These are phyloP conservation scores for Drosophila subobscura DNA, from an alignment of 1,140 invertebrate species.

Conservation along the genomic window DNA sequence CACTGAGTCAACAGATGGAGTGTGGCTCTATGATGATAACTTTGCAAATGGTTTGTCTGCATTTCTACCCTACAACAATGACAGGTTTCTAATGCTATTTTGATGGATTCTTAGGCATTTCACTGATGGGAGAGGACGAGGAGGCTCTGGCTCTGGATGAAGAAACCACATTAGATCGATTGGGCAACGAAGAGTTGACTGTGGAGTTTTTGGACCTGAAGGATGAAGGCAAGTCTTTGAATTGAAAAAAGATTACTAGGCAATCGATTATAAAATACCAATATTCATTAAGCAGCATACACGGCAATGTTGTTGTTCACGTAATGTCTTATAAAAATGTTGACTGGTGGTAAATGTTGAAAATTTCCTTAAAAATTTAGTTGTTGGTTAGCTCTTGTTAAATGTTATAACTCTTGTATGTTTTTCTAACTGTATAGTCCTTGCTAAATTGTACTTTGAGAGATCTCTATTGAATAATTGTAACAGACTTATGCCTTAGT, in stretches of 20 bases:
- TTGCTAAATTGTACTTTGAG: no score
- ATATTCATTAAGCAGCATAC: neutral
- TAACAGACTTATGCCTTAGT: no score
- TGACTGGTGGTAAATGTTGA: no score
- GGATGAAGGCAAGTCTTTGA: slow-evolving; percentile 58
- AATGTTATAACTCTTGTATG: no score
- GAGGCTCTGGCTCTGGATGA: slow-evolving; percentile 30
- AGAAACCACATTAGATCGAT: slow-evolving; percentile 40
- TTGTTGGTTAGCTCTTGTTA: no score
- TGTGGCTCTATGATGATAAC: slow-evolving; percentile 76
- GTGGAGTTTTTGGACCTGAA: slow-evolving; percentile 73
- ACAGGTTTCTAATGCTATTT: neutral
- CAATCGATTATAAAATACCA: neutral
- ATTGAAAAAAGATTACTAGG: neutral
- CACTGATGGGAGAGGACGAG: slow-evolving; percentile 35
- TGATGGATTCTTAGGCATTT: slow-evolving; percentile 38
- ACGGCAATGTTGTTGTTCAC: no score
- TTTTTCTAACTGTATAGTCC: no score
- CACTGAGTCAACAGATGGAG: slow-evolving; percentile 43
- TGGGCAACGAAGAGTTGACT: slow-evolving; percentile 67
- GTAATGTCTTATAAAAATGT: no score
- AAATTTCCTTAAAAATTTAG: no score
- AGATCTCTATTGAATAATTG: no score
- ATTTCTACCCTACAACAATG: neutral
- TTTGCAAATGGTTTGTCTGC: slow-evolving; percentile 74